Evolutionary conservation across 2,113 vertebrate species (phyloP).

Genomic region (Perca schrenkii): DNA sequence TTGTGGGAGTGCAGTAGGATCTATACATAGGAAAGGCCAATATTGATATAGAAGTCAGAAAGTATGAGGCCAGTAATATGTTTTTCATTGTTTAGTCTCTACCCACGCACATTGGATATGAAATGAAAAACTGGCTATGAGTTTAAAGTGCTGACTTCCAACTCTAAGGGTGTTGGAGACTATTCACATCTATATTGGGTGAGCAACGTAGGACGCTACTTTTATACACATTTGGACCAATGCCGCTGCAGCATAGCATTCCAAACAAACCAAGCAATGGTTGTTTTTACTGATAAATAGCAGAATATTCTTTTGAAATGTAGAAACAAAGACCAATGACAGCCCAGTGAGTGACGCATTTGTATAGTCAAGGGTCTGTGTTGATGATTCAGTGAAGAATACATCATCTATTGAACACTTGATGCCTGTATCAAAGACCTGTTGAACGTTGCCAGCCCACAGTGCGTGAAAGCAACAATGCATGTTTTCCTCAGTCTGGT

Average conservation of each 20-base stretch:
- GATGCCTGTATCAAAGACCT: background rate
- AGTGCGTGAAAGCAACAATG: background rate
- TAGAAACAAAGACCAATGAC: background rate
- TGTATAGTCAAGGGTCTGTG: background rate
- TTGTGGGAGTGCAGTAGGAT: background rate
- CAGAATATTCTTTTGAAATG: background rate
- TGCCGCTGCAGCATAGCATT: background rate
- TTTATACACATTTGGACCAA: background rate
- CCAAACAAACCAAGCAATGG: background rate
- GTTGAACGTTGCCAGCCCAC: background rate
- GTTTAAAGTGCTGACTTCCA: constrained; percentile 27
- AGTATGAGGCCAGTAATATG: constrained; percentile 11
- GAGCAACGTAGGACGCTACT: background rate
- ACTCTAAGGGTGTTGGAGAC: background rate
- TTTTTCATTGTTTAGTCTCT: constrained; percentile 23
- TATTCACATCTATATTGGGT: background rate
- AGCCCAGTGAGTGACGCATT: background rate
- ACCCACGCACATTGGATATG: constrained; percentile 15
- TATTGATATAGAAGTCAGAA: constrained; percentile 16
- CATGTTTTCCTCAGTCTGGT: background rate
- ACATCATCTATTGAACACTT: background rate
- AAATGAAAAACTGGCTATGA: constrained; percentile 32
- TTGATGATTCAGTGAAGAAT: background rate
- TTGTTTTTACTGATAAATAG: background rate
- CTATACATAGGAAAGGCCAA: background rate